Evolutionary conservation across 37 sponge, comb jelly and placozoan genomes (phyloP).

Genomic region (Hexactinellida sp.): DNA sequence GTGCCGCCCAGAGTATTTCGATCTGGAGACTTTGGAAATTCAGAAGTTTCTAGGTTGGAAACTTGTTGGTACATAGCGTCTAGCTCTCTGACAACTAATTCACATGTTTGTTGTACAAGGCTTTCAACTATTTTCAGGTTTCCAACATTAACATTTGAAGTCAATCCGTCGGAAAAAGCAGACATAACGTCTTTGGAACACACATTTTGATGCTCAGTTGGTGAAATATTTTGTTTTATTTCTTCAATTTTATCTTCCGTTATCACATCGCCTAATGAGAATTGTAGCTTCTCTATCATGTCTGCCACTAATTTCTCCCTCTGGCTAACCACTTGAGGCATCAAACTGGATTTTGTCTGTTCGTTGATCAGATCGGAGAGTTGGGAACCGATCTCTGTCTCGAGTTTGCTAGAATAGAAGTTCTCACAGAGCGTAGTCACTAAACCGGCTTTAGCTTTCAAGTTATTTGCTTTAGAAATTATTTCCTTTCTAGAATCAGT

Average conservation of each 20-base stretch:
- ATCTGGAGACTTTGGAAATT: background rate
- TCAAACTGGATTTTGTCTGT: background rate
- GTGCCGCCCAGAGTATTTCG: background rate
- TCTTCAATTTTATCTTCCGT: background rate
- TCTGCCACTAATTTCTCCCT: background rate
- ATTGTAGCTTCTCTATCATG: background rate
- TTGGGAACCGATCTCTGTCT: background rate
- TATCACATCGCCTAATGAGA: background rate
- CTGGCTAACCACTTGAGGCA: background rate
- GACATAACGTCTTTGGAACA: background rate
- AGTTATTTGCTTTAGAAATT: background rate
- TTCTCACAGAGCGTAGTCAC: constrained; percentile 2
- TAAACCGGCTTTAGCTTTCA: background rate
- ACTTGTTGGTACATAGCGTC: constrained; percentile 1
- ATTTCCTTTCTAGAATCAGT: background rate
- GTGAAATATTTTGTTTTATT: background rate
- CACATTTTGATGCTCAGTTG: background rate
- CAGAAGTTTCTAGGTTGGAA: background rate
- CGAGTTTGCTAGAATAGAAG: background rate
- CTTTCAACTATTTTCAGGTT: background rate
- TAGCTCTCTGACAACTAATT: background rate
- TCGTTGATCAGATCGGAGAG: background rate
- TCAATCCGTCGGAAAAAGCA: background rate
- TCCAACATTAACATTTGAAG: background rate
- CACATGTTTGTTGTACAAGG: background rate